Evolutionary conservation across 2,113 vertebrate species (phyloP), one percentile per base, ranked within the genome.

Genomic region (Pimephales promelas): DNA sequence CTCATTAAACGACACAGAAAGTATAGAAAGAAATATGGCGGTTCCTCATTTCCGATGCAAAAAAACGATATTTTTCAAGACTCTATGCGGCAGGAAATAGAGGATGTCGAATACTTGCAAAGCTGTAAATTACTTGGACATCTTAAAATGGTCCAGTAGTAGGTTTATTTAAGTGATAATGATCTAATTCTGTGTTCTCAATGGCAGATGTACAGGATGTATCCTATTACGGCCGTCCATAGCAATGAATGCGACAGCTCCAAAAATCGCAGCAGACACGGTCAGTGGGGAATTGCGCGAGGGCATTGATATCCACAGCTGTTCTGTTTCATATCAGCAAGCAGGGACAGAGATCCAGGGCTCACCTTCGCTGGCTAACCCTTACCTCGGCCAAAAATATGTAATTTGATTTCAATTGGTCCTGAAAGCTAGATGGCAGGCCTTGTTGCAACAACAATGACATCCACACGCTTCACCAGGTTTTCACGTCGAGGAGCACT

Each of bases 391-490:
- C 87, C 85, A 54, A 57, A 49, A 62, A 83, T 16, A 70, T 84
- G 59, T 74, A n/a, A 76, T 90, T 94, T 94, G 93, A 94, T 87
- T 92, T 87, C 92, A 91, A 94, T 94, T 81, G 86, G 86, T 90
- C 88, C 87, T 92, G 93, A 94, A 92, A 91, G 90, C 88, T 87
- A 88, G 88, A 90, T 89, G 90, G 90, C 91, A 91, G 92, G 91
- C 90, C 86, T 89, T 68, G 88, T 86, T 89, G 88, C 92, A 94
- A 93, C 91, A 93, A 92, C 91, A 81, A 87, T 20, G 61, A 47
- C 47, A 93, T 93, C 91, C 91, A 89, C 89, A 89, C 89, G 89
- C 91, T 90, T 90, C 90, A 78, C 89, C 91, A 93, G 92, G 92
- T 93, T 93, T 93, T 92, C 93, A 91, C 88, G 91, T 91, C 88